Evolutionary conservation across 2,888 invertebrate species (phyloP), one percentile per base, ranked within the genome.

Genomic region (Drosophila aldrichi): DNA sequence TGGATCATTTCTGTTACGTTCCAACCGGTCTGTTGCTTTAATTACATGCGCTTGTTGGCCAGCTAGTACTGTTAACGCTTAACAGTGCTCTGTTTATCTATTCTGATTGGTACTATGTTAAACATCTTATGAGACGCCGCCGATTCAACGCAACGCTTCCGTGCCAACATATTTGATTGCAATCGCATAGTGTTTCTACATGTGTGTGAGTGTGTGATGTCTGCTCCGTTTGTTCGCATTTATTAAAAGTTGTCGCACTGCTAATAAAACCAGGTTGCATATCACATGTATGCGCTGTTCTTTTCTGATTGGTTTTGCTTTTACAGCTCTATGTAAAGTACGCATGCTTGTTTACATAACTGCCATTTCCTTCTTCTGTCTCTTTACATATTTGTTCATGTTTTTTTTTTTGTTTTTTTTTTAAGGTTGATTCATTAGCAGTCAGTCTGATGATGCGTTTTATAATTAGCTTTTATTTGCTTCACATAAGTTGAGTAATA

Each of bases 71-170:
- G 72, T 74, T 85, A 70, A 58, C 61, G 48, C 68, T 70, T 84
- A 88, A 88, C 89, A 84, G 81, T 74, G 78, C 71, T 73, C 59
- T 67, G 81, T 73, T 82, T 86, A 80, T 82, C 83, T 75, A 49
- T 57, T n/a, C 34, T 84, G 87, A 84, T 84, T 84, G 83, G 81
- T 48, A 60, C 63, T 70, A 83, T 88, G 89, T 88, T 86, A 80
- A 73, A 65, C 56, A 55, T 54, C 57, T 41, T 86, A 64, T 77
- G 46, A 74, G 57, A 70, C 69, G 65, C 61, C 52, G 64, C 59
- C 60, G 60, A 60, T 51, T 60, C n/a, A 10, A 29, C 48, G n/a
- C 48, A 48, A 18, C 29, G 29, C 57, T 76, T 54, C 55, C 54
- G 36, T 41, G 16, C 14, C 51, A 34, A n/a, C 44, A 40, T 38